These are phyloP conservation scores for Bugulina stolonifera DNA, from an alignment of 2,888 invertebrate species.

Conservation along the genomic window DNA sequence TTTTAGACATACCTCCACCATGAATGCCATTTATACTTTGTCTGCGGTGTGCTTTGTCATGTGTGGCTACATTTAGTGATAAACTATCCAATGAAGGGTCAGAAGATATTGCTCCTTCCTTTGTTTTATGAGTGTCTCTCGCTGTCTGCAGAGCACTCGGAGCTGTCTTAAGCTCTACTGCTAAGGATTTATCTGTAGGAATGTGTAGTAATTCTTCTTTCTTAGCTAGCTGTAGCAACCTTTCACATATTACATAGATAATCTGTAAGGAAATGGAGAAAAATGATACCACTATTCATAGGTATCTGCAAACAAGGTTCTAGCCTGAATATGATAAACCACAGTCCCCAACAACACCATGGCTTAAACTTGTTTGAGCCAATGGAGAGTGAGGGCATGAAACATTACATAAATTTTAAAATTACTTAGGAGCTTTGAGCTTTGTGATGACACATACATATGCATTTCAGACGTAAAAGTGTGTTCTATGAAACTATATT, in stretches of 20 bases:
- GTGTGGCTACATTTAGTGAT: not conserved
- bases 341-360: too few species aligned
- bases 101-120: not conserved
- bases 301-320: too few species aligned
- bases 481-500: too few species aligned
- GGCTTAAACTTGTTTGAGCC: too few species aligned
- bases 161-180: not conserved
- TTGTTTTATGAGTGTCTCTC: not conserved
- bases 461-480: too few species aligned
- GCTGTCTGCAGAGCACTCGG: not conserved
- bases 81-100: not conserved
- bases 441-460: too few species aligned
- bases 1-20: not conserved
- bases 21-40: not conserved
- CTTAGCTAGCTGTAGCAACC: slow-evolving; percentile 62
- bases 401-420: too few species aligned
- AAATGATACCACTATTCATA: too few species aligned
- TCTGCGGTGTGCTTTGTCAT: not conserved
- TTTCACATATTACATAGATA: slow-evolving; percentile 70
- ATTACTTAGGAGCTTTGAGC: too few species aligned
- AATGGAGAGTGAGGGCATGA: too few species aligned
- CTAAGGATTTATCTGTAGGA: not conserved
- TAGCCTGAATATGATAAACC: too few species aligned
- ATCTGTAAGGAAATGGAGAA: slow-evolving; percentile 58
- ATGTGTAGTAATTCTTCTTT: slow-evolving; percentile 12